Percentiles rank a stretch among this genome's conserved stretches.
Conservation (phyloP, 2,113 vertebrate species). For the Vimba vimba region DNA sequence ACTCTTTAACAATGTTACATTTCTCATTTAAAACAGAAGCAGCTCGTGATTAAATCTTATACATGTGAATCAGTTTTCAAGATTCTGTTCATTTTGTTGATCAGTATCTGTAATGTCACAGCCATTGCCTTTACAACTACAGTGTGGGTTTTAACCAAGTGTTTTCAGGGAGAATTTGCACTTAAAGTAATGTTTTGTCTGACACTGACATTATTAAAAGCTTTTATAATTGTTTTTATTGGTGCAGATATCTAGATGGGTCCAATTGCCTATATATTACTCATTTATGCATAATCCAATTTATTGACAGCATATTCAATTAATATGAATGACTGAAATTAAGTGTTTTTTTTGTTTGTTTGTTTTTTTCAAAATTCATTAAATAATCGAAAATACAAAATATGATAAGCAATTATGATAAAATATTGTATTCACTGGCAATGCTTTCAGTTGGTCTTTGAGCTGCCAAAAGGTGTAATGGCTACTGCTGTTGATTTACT, state of each 20-base stretch:
- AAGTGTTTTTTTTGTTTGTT: background rate
- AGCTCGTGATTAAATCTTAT: background rate
- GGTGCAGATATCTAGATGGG: too few relatives aligned
- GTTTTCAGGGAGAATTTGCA: background rate
- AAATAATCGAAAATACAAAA: background rate
- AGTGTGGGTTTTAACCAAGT: background rate
- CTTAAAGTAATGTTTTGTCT: too few relatives aligned
- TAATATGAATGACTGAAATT: background rate
- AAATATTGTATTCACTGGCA: background rate
- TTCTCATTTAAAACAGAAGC: background rate
- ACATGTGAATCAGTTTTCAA: background rate
- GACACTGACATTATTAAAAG: too few relatives aligned
- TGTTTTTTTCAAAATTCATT: background rate
- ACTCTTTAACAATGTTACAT: background rate
- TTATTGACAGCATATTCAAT: background rate
- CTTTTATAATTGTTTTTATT: too few relatives aligned
- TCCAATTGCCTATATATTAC: too few relatives aligned
- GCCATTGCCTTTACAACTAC: background rate
- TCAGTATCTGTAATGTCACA: background rate
- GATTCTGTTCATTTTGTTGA: background rate
- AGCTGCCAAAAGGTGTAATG: background rate
- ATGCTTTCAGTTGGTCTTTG: background rate
- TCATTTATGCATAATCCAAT: too few relatives aligned
- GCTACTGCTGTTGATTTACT: background rate
- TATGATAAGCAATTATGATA: too few relatives aligned